phyloP scores from a whole-genome alignment of 1,140 invertebrate genomes.

The Brachionus rubens region DNA sequence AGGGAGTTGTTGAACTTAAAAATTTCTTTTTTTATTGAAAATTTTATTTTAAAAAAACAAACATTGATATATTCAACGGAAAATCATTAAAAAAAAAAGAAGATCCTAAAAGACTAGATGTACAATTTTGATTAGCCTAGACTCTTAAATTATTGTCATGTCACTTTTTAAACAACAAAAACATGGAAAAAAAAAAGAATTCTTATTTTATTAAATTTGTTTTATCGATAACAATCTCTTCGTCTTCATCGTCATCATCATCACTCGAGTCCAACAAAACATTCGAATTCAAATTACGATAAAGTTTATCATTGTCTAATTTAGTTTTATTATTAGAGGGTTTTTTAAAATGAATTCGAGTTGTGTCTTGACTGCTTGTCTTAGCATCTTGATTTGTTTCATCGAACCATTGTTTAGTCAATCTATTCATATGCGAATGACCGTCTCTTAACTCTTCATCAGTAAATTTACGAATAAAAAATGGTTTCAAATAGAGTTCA shows the following conservation, averaged over 20 bases:
- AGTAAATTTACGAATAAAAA: conserved; percentile 88
- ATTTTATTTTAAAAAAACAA: no score
- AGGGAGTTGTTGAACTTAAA: no score
- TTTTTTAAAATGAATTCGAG: conserved; percentile 31
- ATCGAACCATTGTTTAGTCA: conserved; percentile 94
- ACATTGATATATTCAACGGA: no score
- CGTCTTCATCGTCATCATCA: conserved; percentile 28
- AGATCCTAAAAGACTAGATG: background rate
- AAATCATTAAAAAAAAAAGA: background rate
- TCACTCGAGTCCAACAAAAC: conserved; percentile 40
- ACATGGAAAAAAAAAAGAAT: no score
- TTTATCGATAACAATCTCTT: conserved; percentile 21
- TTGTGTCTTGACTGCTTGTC: background rate
- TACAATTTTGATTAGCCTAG: background rate
- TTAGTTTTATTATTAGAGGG: background rate
- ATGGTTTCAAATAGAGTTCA: conserved; percentile 87
- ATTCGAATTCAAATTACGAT: conserved; percentile 18
- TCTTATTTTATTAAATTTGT: conserved; percentile 25
- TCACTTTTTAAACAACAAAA: no score
- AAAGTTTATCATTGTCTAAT: conserved; percentile 17
- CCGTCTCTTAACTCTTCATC: conserved; percentile 88
- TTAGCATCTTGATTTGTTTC: conserved; percentile 55
- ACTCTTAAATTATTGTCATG: no score
- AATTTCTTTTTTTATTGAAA: background rate
- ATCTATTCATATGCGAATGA: conserved; percentile 87